These are phyloP conservation scores for Agriopis aurantiaria DNA, from an alignment of 2,888 invertebrate species.

Conservation along the genomic window DNA sequence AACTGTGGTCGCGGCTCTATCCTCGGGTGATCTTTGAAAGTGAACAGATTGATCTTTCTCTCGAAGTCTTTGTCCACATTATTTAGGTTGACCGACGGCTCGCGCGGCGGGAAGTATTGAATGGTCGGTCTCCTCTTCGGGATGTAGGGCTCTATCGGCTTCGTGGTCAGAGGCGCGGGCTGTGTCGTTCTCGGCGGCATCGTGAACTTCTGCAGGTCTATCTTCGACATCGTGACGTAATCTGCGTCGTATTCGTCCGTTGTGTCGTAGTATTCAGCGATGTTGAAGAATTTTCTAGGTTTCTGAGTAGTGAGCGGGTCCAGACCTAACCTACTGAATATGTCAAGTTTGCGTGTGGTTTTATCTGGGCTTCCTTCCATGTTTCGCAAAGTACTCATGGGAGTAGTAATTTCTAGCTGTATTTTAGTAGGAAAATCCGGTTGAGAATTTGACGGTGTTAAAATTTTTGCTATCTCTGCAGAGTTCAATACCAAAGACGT, in stretches of 20 bases:
- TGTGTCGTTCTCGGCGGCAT: constrained; percentile 41
- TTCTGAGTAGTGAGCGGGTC: constrained; percentile 52
- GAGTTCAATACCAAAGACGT: constrained; percentile 18
- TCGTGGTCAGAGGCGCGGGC: constrained; percentile 47
- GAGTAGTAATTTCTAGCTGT: constrained; percentile 20
- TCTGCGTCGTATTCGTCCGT: constrained; percentile 73
- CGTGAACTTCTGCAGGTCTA: constrained; percentile 70
- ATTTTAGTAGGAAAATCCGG: neutral
- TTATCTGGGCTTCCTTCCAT: constrained; percentile 36
- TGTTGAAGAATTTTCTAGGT: constrained; percentile 59
- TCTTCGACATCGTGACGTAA: constrained; percentile 67
- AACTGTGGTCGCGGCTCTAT: constrained; percentile 18
- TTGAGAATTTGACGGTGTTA: constrained; percentile 12
- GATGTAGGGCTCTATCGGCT: constrained; percentile 45
- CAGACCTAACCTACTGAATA: constrained; percentile 40
- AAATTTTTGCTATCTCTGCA: constrained; percentile 22
- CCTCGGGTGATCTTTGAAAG: constrained; percentile 45
- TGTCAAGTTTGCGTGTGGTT: constrained; percentile 38
- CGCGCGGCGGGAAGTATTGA: constrained; percentile 76
- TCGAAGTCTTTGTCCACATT: constrained; percentile 63
- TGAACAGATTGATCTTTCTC: constrained; percentile 60
- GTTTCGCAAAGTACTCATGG: constrained; percentile 23
- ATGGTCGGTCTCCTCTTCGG: constrained; percentile 71
- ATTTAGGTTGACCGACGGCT: constrained; percentile 56
- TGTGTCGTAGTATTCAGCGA: constrained; percentile 70